These are phyloP conservation scores for Pomacea canaliculata DNA, from an alignment of 2,888 invertebrate genomes.

Conservation along the genomic window DNA sequence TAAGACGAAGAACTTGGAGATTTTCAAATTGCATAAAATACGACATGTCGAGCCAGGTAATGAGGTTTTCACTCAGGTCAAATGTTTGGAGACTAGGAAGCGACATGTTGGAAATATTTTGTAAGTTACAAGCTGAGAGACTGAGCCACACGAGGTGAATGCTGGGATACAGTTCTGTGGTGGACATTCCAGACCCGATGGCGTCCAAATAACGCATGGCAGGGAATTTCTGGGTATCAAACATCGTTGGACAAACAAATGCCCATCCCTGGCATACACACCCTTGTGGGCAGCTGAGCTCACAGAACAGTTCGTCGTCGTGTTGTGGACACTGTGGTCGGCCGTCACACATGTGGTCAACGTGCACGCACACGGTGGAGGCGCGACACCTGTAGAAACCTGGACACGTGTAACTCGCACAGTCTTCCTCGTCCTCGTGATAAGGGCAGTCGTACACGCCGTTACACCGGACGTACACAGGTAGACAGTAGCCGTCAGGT, in stretches of 20 bases:
- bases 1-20: too few relatives aligned
- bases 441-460: slow-evolving; percentile 24
- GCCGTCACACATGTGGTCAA: slow-evolving; percentile 29
- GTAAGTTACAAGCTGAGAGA: too few relatives aligned
- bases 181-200: too few relatives aligned
- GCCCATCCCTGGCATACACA: slow-evolving; percentile 25
- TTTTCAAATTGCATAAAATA: too few relatives aligned
- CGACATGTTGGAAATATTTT: too few relatives aligned
- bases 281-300: slow-evolving; percentile 12
- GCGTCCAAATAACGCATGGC: too few relatives aligned
- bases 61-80: too few relatives aligned
- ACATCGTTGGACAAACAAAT: background rate
- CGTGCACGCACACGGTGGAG: slow-evolving; percentile 25
- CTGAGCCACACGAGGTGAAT: too few relatives aligned
- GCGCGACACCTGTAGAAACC: slow-evolving; percentile 27
- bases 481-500: slow-evolving; percentile 25
- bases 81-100: too few relatives aligned
- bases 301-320: slow-evolving; percentile 30
- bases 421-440: slow-evolving; percentile 26
- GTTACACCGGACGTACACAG: slow-evolving; percentile 31
- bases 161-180: too few relatives aligned
- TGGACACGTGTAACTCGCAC: slow-evolving; percentile 9
- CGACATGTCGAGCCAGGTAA: too few relatives aligned
- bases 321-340: slow-evolving; percentile 30
- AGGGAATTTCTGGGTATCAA: too few relatives aligned